Evolutionary conservation across 2,797 vertebrate species (phyloP).

Genomic region (Oceanodroma leucorhoa): DNA sequence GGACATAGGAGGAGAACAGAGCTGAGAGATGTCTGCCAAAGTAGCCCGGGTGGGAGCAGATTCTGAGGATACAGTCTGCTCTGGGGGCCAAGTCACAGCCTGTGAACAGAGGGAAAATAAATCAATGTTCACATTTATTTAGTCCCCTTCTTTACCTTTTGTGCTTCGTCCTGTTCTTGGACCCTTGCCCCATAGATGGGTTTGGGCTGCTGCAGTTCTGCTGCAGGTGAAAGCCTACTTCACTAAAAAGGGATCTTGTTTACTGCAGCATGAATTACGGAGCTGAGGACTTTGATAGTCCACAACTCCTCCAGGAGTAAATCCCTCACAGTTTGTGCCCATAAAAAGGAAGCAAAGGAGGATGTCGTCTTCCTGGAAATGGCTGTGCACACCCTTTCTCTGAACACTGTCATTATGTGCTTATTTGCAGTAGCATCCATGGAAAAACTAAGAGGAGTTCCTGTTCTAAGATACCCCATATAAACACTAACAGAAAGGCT

Average conservation of each 20-base stretch:
- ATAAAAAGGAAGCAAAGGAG: background rate
- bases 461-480: background rate
- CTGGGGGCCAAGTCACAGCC: slow-evolving; percentile 8
- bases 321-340: background rate
- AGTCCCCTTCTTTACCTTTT: slow-evolving; percentile 27
- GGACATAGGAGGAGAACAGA: slow-evolving; percentile 19
- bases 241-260: background rate
- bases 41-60: slow-evolving; percentile 41
- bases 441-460: background rate
- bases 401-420: background rate
- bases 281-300: background rate
- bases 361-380: background rate
- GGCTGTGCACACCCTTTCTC: background rate
- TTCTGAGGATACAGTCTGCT: slow-evolving; percentile 26
- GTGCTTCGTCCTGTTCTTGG: background rate
- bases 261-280: background rate
- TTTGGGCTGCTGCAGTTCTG: background rate
- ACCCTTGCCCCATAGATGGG: background rate
- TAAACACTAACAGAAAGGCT: background rate
- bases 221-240: background rate
- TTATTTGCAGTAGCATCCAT: background rate
- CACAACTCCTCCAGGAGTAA: background rate
- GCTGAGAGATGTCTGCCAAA: background rate
- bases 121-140: slow-evolving; percentile 70
- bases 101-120: slow-evolving; percentile 69